Evolutionary conservation across 2,113 vertebrate species (phyloP), one percentile per base, ranked within the genome.

Genomic region (Channa argus): DNA sequence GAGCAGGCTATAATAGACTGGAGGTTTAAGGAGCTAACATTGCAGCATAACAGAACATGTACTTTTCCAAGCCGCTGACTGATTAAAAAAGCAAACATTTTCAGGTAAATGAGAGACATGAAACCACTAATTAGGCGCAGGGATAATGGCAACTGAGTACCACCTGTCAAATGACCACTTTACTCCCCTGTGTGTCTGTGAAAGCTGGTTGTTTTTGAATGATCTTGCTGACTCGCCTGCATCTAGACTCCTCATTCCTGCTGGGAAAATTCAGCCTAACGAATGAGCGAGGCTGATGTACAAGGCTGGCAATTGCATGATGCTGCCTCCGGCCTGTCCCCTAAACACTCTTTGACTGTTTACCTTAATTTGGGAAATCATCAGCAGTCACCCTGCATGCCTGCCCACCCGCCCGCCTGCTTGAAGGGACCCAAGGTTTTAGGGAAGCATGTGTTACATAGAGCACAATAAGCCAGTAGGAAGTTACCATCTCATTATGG

Each of bases 161-260:
- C 86, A 86, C 87, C 92, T 92, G 88, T 89, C 74, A 90, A 91
- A 91, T 85, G 80, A 86, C 74, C 85, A 75, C 80, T 89, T 89
- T 85, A 82, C 84, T 65, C 7, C 54, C 61, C 12, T 60, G 54
- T 60, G 68, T 39, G 63, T 77, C 78, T 88, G 76, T 79, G 72
- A 87, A 71, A 81, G 69, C 84, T 69, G 65, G 61, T 76, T 87
- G 85, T 89, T 91, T 89, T 80, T 74, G 63, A 71, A 63, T 55
- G 63, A 77, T 1, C 36, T 5, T 75, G 82, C 79, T 91, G 92
- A 93, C 84, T 91, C 90, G 89, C 71, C 83, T 76, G 71, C 0
- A 12, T 79, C 80, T 85, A 53, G 67, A 52, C 59, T 34, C 77
- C 62, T 76, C 63, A 71, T 56, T 71, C 64, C 34, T 59, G 59